These are phyloP conservation scores for Pipa parva DNA, from an alignment of 2,113 vertebrate genomes.

Conservation along the genomic window DNA sequence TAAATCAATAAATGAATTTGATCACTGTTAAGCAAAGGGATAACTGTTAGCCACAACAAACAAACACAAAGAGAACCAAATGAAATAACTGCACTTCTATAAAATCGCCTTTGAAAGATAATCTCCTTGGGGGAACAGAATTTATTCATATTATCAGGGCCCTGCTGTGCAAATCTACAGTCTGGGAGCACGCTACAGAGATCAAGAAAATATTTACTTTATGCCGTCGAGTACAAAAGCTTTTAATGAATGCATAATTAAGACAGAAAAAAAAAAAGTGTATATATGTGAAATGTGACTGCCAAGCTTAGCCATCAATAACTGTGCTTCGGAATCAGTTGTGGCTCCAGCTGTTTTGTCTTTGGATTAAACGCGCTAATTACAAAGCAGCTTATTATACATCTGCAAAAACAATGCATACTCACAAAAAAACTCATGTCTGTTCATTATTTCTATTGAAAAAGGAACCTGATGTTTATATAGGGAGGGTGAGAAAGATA, in stretches of 20 bases:
- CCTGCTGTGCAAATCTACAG: constrained; percentile 82
- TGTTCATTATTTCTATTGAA: background rate
- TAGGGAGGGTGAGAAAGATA: too few species aligned
- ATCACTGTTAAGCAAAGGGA: constrained; percentile 52
- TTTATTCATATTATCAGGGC: constrained; percentile 82
- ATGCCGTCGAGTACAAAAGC: constrained; percentile 79
- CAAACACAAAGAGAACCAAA: constrained; percentile 64
- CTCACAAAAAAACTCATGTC: constrained; percentile 25
- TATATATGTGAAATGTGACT: constrained; percentile 69
- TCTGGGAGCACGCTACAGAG: constrained; percentile 77
- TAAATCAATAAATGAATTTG: constrained; percentile 57
- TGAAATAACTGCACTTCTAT: constrained; percentile 69
- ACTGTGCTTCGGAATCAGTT: constrained; percentile 59
- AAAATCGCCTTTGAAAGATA: constrained; percentile 80
- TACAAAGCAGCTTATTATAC: constrained; percentile 61
- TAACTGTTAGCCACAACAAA: constrained; percentile 57
- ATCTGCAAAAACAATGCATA: constrained; percentile 33
- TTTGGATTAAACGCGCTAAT: constrained; percentile 63
- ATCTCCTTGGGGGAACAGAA: constrained; percentile 79
- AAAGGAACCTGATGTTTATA: too few species aligned
- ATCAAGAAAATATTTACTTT: constrained; percentile 86
- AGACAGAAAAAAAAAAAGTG: constrained; percentile 65
- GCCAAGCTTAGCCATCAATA: constrained; percentile 72
- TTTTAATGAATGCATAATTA: constrained; percentile 86
- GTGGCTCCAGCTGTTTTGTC: constrained; percentile 69